Base-by-base conservation (phyloP, 2,888 invertebrate genomes). In the Agrochola lychnidis region DNA sequence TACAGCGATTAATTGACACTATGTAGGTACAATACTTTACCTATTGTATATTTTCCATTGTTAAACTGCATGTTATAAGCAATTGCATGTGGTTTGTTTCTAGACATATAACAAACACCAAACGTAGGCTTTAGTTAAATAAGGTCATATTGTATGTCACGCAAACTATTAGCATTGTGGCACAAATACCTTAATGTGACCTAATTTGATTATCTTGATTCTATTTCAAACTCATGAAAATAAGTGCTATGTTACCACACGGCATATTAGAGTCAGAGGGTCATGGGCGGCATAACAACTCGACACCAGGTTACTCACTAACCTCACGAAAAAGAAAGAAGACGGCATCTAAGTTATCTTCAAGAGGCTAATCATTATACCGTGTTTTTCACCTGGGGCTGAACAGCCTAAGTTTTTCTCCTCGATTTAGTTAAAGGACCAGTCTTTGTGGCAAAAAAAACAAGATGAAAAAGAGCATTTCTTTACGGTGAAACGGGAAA, bases 111-210 rank as follows among this genome's bases (percentile, higher is more conserved):
- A 74, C 63, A 67, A 67, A 68, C 59, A 57, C 4, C 42, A 79
- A 78, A 74, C 63, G 59, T 59, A 63, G 78, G 62, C 36, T 86
- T 87, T 88, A 81, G 85, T 89, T 90, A 91, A 91, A 89, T 91
- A 88, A 89, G 90, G 90, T 88, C 90, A 85, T 86, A 88, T 87
- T 87, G 36, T 93, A 93, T 92, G 95, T 91, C 88, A 94, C 89
- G 88, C 87, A 81, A 90, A 19, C 79, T 75, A 81, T 83, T 91
- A 90, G 91, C 92, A 92, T 90, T 92, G 88, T 92, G 88, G 86
- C 91, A 94, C 90, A 93, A 90, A 93, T 94, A 90, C 87, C 88
- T 84, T 82, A 92, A 92, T 91, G 93, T 93, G 91, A 92, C 88
- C 87, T 86, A 81, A 81, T 81, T 76, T 42, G 25, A 76, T 78